Percentiles rank a stretch among this genome's conserved stretches.
Conservation (phyloP, 1,140 invertebrate genomes). For the Drosophila sechellia region DNA sequence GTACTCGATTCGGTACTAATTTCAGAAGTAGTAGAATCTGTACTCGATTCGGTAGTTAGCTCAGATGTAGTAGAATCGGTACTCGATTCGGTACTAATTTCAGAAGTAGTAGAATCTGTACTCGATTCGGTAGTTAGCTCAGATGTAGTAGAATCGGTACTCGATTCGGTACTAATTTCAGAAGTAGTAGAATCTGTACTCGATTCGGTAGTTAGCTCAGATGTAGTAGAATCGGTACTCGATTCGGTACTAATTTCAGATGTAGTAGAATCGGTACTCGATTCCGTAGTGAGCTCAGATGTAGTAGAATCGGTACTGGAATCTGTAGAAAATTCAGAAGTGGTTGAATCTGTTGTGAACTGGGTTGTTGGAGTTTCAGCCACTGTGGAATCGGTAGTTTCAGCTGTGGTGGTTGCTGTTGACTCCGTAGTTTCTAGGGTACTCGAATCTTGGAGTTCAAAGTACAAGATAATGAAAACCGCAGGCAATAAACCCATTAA, state of each 20-base stretch:
- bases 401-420: background rate
- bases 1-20: background rate
- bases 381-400: constrained; percentile 3
- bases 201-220: background rate
- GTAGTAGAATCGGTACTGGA: background rate
- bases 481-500: constrained; percentile 1
- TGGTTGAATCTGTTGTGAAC: background rate
- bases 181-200: constrained; percentile 6
- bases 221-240: constrained; percentile 3
- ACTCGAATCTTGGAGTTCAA: constrained; percentile 1
- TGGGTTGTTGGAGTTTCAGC: background rate
- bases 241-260: constrained; percentile 11
- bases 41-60: no score
- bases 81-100: background rate
- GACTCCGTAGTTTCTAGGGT: background rate
- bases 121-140: background rate
- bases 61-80: no score
- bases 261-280: background rate
- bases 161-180: constrained; percentile 5
- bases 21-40: background rate
- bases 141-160: constrained; percentile 9
- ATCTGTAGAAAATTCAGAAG: constrained; percentile 5
- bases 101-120: constrained; percentile 3
- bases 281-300: background rate
- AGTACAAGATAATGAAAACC: background rate